Conservation (phyloP, 2,797 vertebrate species). For the Cossypha caffra region DNA sequence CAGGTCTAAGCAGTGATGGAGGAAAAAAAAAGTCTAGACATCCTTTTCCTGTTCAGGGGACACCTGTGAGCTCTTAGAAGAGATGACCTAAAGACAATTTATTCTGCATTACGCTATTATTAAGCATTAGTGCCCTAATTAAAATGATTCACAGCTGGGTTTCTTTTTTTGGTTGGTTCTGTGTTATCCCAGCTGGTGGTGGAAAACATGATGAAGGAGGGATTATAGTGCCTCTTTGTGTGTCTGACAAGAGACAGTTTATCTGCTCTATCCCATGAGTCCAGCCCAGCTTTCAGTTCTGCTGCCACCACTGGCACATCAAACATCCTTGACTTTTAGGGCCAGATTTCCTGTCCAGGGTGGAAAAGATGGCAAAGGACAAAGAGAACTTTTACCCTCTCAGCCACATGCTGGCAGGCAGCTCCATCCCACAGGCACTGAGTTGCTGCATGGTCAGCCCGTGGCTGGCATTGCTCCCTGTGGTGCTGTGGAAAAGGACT, state of each 20-base stretch:
- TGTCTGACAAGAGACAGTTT: not conserved
- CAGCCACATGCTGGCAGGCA: not conserved
- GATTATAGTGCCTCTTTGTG: not conserved
- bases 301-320: not conserved
- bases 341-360: not conserved
- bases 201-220: not conserved
- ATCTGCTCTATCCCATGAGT: not conserved
- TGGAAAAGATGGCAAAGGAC: not conserved
- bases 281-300: not conserved
- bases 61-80: not conserved
- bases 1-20: not conserved
- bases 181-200: not conserved
- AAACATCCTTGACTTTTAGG: not conserved
- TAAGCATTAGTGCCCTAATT: slow-evolving; percentile 26
- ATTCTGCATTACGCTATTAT: not conserved
- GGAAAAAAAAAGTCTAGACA: not conserved
- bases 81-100: not conserved
- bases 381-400: not conserved
- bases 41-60: not conserved
- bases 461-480: not conserved
- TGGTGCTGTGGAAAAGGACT: not conserved
- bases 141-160: not conserved
- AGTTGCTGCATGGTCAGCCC: not conserved
- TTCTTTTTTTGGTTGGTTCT: not conserved
- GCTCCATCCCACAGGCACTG: not conserved